Evolutionary conservation across 2,797 vertebrate genomes (phyloP).

Genomic region (Typhlichthys eigenmanni): DNA sequence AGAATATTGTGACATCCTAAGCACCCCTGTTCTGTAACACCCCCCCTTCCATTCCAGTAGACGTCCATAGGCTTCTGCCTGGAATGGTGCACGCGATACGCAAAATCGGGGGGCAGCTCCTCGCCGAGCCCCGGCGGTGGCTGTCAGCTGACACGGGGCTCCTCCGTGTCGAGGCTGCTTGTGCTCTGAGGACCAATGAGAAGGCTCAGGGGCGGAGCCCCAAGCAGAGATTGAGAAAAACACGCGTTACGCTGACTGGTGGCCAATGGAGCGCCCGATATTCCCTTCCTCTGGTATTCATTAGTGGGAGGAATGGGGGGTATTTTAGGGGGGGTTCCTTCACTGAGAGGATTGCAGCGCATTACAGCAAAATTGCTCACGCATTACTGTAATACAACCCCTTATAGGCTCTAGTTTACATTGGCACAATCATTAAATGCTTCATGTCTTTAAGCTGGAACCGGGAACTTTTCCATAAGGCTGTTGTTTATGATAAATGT

Average conservation of each 20-base stretch:
- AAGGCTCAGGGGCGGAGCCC: slow-evolving; percentile 54
- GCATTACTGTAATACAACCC: neutral
- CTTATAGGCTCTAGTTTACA: neutral
- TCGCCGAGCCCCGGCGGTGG: slow-evolving; percentile 34
- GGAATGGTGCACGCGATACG: slow-evolving; percentile 17
- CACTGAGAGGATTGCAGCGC: slow-evolving; percentile 10
- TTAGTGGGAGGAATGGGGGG: slow-evolving; percentile 72
- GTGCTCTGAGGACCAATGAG: slow-evolving; percentile 62
- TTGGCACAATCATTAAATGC: neutral
- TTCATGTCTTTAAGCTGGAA: too few species aligned
- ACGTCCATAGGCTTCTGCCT: neutral
- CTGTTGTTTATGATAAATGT: too few species aligned
- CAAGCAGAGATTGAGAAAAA: slow-evolving; percentile 65
- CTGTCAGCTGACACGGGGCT: slow-evolving; percentile 22
- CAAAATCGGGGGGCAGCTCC: slow-evolving; percentile 45
- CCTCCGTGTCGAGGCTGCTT: slow-evolving; percentile 46
- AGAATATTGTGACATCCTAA: too few species aligned
- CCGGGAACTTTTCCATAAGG: too few species aligned
- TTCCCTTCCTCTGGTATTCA: slow-evolving; percentile 72
- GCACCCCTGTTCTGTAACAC: too few species aligned
- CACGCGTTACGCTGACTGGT: slow-evolving; percentile 66
- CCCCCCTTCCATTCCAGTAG: slow-evolving; percentile 31
- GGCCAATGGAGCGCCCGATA: slow-evolving; percentile 70
- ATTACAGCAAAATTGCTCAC: slow-evolving; percentile 17
- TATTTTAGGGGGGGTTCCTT: slow-evolving; percentile 61